A percentile compares a stretch with the other conserved stretches of the same genome.
Conservation (phyloP, 2,888 invertebrate genomes). For the Drosophila gaucha region DNA sequence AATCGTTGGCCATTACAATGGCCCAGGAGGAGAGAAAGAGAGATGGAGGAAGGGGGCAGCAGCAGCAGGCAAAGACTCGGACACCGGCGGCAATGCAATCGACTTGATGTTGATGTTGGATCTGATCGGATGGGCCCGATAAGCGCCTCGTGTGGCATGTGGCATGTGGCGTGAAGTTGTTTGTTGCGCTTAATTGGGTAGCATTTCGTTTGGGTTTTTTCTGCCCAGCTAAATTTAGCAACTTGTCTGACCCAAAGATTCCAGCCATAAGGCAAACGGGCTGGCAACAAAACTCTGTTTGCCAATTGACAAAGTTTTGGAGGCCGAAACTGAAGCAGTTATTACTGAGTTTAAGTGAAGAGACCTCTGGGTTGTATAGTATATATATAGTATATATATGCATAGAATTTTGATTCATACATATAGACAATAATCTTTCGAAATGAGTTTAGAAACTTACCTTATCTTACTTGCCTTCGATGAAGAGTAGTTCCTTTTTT, state of each 20-base stretch:
- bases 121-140: slow-evolving; percentile 66
- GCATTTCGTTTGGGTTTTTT: slow-evolving; percentile 48
- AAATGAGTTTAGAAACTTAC: too few species aligned
- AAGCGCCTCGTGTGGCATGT: slow-evolving; percentile 75
- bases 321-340: background rate
- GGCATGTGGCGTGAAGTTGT: slow-evolving; percentile 80
- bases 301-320: slow-evolving; percentile 14
- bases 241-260: slow-evolving; percentile 55
- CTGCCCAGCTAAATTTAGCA: slow-evolving; percentile 61
- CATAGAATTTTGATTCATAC: too few species aligned
- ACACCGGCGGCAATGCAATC: slow-evolving; percentile 51
- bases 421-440: too few species aligned
- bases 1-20: slow-evolving; percentile 81
- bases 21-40: background rate
- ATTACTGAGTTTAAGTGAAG: background rate
- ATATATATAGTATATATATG: background rate
- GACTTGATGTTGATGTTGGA: slow-evolving; percentile 59
- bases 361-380: too few species aligned
- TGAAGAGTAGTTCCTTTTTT: too few species aligned
- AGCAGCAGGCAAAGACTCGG: background rate
- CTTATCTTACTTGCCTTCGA: too few species aligned
- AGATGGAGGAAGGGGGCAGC: background rate
- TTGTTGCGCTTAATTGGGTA: slow-evolving; percentile 78
- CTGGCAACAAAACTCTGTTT: slow-evolving; percentile 6
- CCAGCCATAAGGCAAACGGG: slow-evolving; percentile 36